Evolutionary conservation across 1,140 invertebrate genomes (phyloP), one percentile per base, ranked within the genome.

Genomic region (Diabrotica virgifera): DNA sequence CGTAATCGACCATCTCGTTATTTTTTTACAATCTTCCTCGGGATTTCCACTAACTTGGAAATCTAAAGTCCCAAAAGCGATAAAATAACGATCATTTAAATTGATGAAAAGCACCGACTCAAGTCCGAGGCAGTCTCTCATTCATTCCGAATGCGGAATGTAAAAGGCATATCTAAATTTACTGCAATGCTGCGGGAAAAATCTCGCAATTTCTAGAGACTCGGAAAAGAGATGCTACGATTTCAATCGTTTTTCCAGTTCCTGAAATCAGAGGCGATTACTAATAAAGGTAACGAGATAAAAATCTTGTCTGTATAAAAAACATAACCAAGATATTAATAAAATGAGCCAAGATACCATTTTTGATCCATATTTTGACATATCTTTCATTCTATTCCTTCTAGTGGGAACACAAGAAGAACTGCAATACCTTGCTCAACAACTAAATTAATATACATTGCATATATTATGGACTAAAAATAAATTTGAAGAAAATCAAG

Each of bases 141-240:
- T 55, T 55, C 53, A 55, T 7, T 55, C 24, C 53, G 35, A 35
- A 55, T 55, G 53, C 53, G 35, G 13, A 14, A 24, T 10, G 13
- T 24, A 36, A 6, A 10, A 55, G 59, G n/a, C 50, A 6, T 53
- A 70, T 66, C 62, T 64, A 68, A 72, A 66, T 72, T 71, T 52
- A 61, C 63, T 57, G 65, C 69, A 60, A 62, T 63, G 65, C 67
- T 64, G 67, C 64, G 64, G 65, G 71, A 56, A 59, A 73, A 75
- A 73, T 75, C 72, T 75, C 67, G 66, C 69, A 65, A 54, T 65
- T 66, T 62, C 58, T 56, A 54, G 64, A 65, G 65, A 66, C 64
- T 68, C 8, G 6, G n/a, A 8, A 8, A n/a, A 46, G 40, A 10
- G 8, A n/a, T 24, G 40, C n/a, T 46, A 68, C 71, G 71, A 74